Evolutionary conservation across 2,797 vertebrate species (phyloP).

Genomic region (Crypturellus tataupa): DNA sequence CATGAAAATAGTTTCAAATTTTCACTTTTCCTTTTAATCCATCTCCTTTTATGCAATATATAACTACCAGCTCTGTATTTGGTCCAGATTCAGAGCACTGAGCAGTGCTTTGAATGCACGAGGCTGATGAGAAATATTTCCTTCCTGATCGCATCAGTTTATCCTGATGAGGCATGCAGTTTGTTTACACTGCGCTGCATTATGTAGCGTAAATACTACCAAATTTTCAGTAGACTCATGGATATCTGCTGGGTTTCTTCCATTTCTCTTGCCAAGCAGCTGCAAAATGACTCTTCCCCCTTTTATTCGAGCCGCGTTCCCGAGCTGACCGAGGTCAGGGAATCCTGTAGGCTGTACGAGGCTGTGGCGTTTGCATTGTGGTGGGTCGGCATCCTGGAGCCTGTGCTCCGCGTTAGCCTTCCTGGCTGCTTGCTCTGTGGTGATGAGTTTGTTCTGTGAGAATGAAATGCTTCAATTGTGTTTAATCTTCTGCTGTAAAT

Average conservation of each 20-base stretch:
- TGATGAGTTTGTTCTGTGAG: slow-evolving; percentile 46
- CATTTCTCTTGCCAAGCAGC: background rate
- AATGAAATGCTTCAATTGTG: slow-evolving; percentile 65
- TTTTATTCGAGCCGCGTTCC: background rate
- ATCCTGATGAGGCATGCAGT: background rate
- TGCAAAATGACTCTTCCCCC: background rate
- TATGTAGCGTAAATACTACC: slow-evolving; percentile 11
- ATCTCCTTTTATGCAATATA: background rate
- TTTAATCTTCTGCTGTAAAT: slow-evolving; percentile 71
- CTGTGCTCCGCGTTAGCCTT: background rate
- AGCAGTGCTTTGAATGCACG: background rate
- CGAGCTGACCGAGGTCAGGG: background rate
- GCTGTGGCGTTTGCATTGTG: background rate
- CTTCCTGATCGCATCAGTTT: background rate
- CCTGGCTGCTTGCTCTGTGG: slow-evolving; percentile 37
- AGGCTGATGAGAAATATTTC: slow-evolving; percentile 7
- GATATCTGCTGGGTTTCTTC: slow-evolving; percentile 26
- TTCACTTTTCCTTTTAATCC: background rate
- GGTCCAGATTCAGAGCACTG: background rate
- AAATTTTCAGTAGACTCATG: background rate
- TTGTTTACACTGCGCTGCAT: slow-evolving; percentile 30
- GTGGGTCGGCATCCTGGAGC: background rate
- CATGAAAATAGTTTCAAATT: background rate
- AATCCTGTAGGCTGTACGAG: background rate
- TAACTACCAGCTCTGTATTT: background rate